Base-by-base conservation (phyloP, 1,140 invertebrate genomes). In the Vollenhovia emeryi region DNA sequence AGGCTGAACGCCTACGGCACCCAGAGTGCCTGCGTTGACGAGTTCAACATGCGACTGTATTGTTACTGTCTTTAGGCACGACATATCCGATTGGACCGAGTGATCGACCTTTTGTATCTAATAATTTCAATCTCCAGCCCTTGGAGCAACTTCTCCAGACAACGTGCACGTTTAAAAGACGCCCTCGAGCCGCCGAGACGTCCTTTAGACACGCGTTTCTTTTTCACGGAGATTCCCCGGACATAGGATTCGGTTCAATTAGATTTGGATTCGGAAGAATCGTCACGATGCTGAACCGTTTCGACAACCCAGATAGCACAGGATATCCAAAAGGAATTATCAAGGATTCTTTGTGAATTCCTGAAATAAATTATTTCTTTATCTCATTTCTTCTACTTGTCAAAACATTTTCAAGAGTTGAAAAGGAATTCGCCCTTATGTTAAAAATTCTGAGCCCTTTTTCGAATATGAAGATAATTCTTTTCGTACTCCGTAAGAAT, bases 1-100 rank as follows among this genome's bases (percentile, higher is more conserved):
- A 95, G 98, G 33, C 95, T 98, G n/a, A 98, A 98, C 93, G 91
- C 97, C n/a, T 98, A 98, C 88, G 97, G 97, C 6, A 96, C 96
- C 78, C 97, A 98, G 93, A 98, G 97, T 93, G 95, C 95, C 86
- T 98, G 98, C 91, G 96, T 98, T 33, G 95, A 96, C 71, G 96
- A 98, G 89, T 97, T 96, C 88, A 95, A 96, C 87, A 94, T 98
- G 36, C 97, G 98, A 91, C 95, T 98, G 73, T 98, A 97, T 93
- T 98, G 97, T 94, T 98, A 96, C 92, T 98, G 97, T 89, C 75
- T 83, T 13, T 92, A 92, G 69, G 13, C 27, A 36, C 9, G 0
- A 87, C 50, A 74, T 36, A 83, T 68, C 59, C 45, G 27, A 64
- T n/a, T 40, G 18, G 55, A 57, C 15, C 21, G 62, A 66, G 74